Percentiles rank a stretch among this genome's conserved stretches.
phyloP scores from a whole-genome alignment of 1,140 invertebrate genomes.

The Drosophila truncata region DNA sequence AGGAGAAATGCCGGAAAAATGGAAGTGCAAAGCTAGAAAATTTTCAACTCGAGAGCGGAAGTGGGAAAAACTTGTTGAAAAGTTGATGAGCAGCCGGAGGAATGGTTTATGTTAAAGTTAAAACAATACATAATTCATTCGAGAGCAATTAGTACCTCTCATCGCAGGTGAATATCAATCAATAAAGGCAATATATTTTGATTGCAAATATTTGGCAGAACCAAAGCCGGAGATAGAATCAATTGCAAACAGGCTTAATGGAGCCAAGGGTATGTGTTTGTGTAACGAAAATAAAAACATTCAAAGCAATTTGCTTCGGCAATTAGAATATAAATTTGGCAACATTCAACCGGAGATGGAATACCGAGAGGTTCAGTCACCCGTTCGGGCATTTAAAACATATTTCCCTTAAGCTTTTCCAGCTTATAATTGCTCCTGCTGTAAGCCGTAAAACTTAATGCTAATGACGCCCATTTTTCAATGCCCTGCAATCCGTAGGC shows the following conservation, averaged over 20 bases:
- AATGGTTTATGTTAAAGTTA: slow-evolving; percentile 7
- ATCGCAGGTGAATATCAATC: slow-evolving; percentile 12
- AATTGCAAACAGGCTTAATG: slow-evolving; percentile 36
- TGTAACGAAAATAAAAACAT: slow-evolving; percentile 21
- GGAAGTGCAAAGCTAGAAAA: slow-evolving; percentile 41
- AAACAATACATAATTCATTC: slow-evolving; percentile 33
- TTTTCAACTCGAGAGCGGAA: slow-evolving; percentile 23
- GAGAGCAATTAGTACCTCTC: slow-evolving; percentile 20
- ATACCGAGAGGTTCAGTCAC: not conserved
- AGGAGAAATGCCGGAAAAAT: slow-evolving; percentile 21
- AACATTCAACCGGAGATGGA: slow-evolving; percentile 22
- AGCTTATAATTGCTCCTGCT: slow-evolving; percentile 21
- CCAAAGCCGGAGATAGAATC: slow-evolving; percentile 17
- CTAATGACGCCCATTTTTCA: slow-evolving; percentile 38
- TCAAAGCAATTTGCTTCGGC: slow-evolving; percentile 21
- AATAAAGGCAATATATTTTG: slow-evolving; percentile 24
- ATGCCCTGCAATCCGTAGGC: slow-evolving; percentile 25
- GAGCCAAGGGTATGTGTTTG: slow-evolving; percentile 18
- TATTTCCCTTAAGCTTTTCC: not conserved
- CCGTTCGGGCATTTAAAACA: slow-evolving; percentile 1
- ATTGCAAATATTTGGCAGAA: slow-evolving; percentile 14
- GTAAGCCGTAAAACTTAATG: slow-evolving; percentile 37
- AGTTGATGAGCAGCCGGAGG: slow-evolving; percentile 28
- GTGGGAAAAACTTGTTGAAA: slow-evolving; percentile 45
- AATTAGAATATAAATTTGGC: slow-evolving; percentile 30